Percentiles rank a stretch among this genome's conserved stretches.
phyloP scores from a whole-genome alignment of 2,888 invertebrate genomes.

The Pammene aurita region DNA sequence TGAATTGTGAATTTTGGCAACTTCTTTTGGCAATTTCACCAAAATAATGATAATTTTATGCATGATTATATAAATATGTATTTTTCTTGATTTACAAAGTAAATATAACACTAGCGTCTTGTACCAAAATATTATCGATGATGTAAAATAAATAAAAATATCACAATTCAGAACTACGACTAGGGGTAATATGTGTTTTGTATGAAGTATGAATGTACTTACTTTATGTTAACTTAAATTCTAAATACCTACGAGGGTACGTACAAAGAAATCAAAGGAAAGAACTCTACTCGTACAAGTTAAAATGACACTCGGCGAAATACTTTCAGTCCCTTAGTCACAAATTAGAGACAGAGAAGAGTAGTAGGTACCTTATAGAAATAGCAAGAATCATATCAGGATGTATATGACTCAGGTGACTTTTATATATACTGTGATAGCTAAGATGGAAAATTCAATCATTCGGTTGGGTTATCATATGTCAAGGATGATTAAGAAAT shows the following conservation, averaged over 20 bases:
- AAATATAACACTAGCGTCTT: slow-evolving; percentile 45
- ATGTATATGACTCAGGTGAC: no score
- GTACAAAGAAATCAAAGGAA: slow-evolving; percentile 17
- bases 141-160: slow-evolving; percentile 57
- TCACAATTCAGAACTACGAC: slow-evolving; percentile 70
- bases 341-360: neutral
- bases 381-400: no score
- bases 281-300: slow-evolving; percentile 12
- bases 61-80: neutral
- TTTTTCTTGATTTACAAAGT: slow-evolving; percentile 3
- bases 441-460: no score
- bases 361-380: neutral
- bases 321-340: neutral
- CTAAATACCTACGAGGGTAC: slow-evolving; percentile 18
- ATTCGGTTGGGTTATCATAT: no score
- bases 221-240: slow-evolving; percentile 18
- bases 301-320: slow-evolving; percentile 29
- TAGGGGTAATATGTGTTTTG: slow-evolving; percentile 48
- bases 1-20: slow-evolving; percentile 71
- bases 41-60: slow-evolving; percentile 57
- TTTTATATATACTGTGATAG: no score
- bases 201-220: slow-evolving; percentile 54
- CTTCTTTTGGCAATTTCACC: slow-evolving; percentile 76
- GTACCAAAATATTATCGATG: slow-evolving; percentile 37
- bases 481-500: no score